Base-by-base conservation (phyloP, 1,140 invertebrate species). In the Ctenoplectra terminalis region DNA sequence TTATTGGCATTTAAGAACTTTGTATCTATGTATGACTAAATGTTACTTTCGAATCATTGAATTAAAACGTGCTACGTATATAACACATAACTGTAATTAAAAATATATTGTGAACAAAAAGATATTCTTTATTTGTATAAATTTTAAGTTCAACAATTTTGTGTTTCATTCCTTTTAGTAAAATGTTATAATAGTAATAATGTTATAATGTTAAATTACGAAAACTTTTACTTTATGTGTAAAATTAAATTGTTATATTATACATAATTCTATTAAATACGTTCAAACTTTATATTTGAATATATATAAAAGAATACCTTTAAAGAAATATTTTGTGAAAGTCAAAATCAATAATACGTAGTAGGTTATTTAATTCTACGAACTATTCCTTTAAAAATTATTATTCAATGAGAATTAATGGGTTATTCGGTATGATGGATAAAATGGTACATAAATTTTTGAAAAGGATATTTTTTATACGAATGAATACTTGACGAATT, bases 1-100 rank as follows among this genome's bases (percentile, higher is more conserved):
- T 75, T 61, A 63, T 66, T 83, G 67, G 54, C 81, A 78, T 78
- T 64, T 29, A 61, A 37, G 52, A 20, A n/a, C 31, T 71, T 48
- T 71, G 8, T 73, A 37, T 48, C 17, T 71, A 71, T 26, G n/a
- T 50, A n/a, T 60, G 23, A 23, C 13, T 46, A 56, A 48, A 29
- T 37, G 43, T 31, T 76, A 66, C 0, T 9, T 31, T 54, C 46
- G 29, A 46, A 26, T 63, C 34, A n/a, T 40, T 50, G 1, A 29
- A 15, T 29, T 58, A 72, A 3, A 73, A 15, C 31, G 46, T 63
- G 67, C 67, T 40, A 37, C 69, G 23, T 58, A 66, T 17, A 23
- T 40, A 20, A 13, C 8, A 37, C 31, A 46, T 26, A 52, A 52
- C 23, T 20, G 9, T 54, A 54, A 43, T 40, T 67, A 69, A 26